These are phyloP conservation scores for Nebria salina DNA, from an alignment of 2,888 invertebrate genomes.

Conservation along the genomic window DNA sequence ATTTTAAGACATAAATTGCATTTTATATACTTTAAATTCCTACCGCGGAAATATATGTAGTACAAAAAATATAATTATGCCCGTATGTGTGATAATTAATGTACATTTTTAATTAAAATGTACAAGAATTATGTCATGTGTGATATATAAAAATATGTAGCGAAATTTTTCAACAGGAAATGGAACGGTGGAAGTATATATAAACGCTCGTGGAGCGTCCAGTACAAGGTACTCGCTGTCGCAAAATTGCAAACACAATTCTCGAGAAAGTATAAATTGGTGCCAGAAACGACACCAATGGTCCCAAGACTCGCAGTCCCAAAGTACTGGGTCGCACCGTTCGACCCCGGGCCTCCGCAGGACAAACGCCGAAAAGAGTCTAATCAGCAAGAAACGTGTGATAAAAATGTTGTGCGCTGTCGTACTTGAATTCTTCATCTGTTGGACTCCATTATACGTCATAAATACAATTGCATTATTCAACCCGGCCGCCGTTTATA, in stretches of 20 bases:
- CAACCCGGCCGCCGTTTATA: constrained; percentile 64
- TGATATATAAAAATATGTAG: neutral
- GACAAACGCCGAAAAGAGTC: constrained; percentile 64
- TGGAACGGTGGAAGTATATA: constrained; percentile 62
- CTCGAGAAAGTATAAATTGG: constrained; percentile 56
- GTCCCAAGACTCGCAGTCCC: constrained; percentile 54
- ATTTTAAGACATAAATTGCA: no score
- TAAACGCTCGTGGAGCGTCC: constrained; percentile 61
- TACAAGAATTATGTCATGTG: neutral
- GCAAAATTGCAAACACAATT: constrained; percentile 53
- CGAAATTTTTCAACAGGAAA: constrained; percentile 54
- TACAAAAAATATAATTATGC: no score
- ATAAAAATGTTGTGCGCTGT: constrained; percentile 74
- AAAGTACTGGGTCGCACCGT: constrained; percentile 47
- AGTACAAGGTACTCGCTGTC: constrained; percentile 58
- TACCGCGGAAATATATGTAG: no score
- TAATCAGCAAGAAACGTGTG: constrained; percentile 65
- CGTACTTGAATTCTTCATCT: constrained; percentile 76
- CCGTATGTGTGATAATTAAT: no score
- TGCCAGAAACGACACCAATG: constrained; percentile 57
- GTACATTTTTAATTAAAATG: neutral
- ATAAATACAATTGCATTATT: constrained; percentile 69
- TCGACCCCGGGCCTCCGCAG: constrained; percentile 56
- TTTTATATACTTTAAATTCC: no score
- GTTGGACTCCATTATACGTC: constrained; percentile 74